Conservation (phyloP, 2,797 vertebrate genomes). For the Champsocephalus esox region DNA sequence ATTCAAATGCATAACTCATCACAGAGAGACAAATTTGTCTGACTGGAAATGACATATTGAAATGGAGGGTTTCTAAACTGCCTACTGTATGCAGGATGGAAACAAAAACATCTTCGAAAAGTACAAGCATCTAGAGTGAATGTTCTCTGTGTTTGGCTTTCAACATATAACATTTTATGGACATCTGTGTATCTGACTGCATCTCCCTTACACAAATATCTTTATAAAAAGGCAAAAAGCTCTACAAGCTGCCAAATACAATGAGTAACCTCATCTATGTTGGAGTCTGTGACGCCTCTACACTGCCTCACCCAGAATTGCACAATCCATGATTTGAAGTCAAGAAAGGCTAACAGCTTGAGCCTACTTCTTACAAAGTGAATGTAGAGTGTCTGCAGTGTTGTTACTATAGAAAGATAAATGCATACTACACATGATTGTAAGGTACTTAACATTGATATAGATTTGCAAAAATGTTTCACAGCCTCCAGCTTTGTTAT, state of each 20-base stretch:
- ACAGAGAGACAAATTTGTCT: slow-evolving; percentile 40
- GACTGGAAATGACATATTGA: slow-evolving; percentile 34
- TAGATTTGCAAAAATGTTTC: background rate
- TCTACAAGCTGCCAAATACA: background rate
- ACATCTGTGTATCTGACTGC: background rate
- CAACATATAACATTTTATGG: background rate
- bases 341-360: background rate
- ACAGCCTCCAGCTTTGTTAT: background rate
- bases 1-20: slow-evolving; percentile 62
- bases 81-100: slow-evolving; percentile 7
- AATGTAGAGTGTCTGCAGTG: slow-evolving; percentile 20
- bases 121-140: background rate
- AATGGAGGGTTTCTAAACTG: slow-evolving; percentile 29
- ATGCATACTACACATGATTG: slow-evolving; percentile 1
- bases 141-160: slow-evolving; percentile 5
- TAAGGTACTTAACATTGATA: background rate
- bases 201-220: background rate
- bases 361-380: slow-evolving; percentile 25
- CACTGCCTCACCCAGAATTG: background rate
- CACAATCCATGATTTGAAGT: background rate
- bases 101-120: slow-evolving; percentile 16
- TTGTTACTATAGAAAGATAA: slow-evolving; percentile 1
- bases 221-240: background rate
- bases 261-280: background rate
- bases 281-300: background rate